A percentile compares a stretch with the other conserved stretches of the same genome.
These are phyloP conservation scores for Augochlora pura DNA, from an alignment of 1,140 invertebrate genomes.

Conservation along the genomic window DNA sequence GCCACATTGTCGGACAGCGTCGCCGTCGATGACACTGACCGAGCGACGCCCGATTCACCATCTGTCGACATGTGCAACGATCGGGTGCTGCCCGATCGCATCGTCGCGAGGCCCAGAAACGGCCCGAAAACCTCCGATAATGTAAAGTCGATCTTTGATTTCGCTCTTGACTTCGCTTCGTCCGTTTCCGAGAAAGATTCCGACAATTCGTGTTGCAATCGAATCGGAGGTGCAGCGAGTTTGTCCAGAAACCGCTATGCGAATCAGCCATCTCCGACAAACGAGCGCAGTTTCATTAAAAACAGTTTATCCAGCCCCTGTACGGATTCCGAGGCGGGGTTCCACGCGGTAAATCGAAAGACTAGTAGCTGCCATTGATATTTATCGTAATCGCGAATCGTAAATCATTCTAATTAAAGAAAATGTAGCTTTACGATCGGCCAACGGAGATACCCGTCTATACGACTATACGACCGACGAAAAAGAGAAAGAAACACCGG, in stretches of 20 bases:
- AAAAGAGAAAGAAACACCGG: constrained; percentile 7
- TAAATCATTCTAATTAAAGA: constrained; percentile 52
- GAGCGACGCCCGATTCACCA: constrained; percentile 56
- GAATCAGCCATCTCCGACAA: no score
- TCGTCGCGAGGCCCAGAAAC: constrained; percentile 9
- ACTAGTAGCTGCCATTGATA: constrained; percentile 36
- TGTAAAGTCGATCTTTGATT: neutral
- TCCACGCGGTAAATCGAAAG: constrained; percentile 36
- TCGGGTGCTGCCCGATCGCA: constrained; percentile 27
- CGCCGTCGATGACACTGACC: constrained; percentile 39
- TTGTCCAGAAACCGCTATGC: no score
- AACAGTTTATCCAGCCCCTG: no score
- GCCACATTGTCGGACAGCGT: neutral
- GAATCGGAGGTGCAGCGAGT: no score
- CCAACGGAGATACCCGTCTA: neutral
- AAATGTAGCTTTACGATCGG: constrained; percentile 2
- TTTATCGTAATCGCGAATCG: constrained; percentile 42
- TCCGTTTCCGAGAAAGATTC: no score
- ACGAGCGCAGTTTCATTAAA: no score
- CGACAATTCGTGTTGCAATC: no score
- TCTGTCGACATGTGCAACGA: constrained; percentile 63
- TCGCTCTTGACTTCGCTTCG: no score
- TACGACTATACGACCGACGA: neutral
- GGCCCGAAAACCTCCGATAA: constrained; percentile 22
- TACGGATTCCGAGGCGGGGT: neutral